These are phyloP conservation scores for Ochropleura plecta DNA, from an alignment of 2,888 invertebrate genomes.

Conservation along the genomic window DNA sequence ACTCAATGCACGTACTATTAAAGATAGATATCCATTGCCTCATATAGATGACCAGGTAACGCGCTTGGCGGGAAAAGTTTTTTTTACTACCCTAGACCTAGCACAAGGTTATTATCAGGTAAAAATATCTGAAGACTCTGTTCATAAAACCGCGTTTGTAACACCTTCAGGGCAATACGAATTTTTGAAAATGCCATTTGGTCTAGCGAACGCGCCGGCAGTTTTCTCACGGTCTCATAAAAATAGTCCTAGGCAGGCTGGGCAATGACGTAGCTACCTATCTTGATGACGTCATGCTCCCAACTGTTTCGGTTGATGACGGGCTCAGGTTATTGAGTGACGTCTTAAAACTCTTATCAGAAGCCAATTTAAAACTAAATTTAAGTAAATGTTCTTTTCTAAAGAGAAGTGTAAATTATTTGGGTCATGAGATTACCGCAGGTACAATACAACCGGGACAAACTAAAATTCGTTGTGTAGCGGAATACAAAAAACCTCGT, in stretches of 20 bases:
- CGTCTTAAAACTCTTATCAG: conserved; percentile 5
- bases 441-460: conserved; percentile 7
- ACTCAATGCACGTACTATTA: conserved; percentile 10
- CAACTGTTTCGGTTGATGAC: conserved; percentile 2
- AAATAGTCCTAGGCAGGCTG: not conserved
- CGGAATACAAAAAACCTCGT: not conserved
- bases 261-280: conserved; percentile 4
- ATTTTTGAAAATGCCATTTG: conserved; percentile 9
- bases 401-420: not conserved
- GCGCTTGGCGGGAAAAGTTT: conserved; percentile 6
- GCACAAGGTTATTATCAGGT: conserved; percentile 11
- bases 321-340: not conserved
- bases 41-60: conserved; percentile 12
- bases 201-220: conserved; percentile 1
- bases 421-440: conserved; percentile 4
- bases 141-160: conserved; percentile 4
- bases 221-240: conserved; percentile 9
- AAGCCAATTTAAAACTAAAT: not conserved
- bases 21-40: conserved; percentile 1
- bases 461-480: conserved; percentile 7
- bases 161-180: not conserved
- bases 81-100: not conserved
- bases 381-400: too few species aligned
- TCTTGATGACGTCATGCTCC: conserved; percentile 5
- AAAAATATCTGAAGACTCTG: conserved; percentile 1